Evolutionary conservation across 2,888 invertebrate species (phyloP), one percentile per base, ranked within the genome.

Genomic region (Atethmia centrago): DNA sequence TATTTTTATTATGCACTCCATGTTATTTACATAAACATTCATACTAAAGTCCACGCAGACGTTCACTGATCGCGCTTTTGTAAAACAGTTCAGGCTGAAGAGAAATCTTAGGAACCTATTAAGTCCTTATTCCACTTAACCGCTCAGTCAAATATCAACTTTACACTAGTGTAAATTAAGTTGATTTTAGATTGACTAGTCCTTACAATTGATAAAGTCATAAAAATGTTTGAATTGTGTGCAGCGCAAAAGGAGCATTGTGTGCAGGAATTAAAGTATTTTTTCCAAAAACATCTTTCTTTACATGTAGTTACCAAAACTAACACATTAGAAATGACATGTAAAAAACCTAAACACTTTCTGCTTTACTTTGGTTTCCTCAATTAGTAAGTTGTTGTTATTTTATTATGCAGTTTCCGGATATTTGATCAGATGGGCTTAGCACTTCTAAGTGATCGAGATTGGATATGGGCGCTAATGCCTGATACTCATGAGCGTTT

Each of bases 381-480:
- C 9, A 72, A 72, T 55, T 42, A 73, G 55, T 14, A 75, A n/a
- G 49, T 42, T 47, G 55, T 56, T 71, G 16, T 42, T 51, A 42
- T 10, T n/a, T 28, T 40, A 40, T 36, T 10, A 28, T 45, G 19
- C 36, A 71, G 47, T 70, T 71, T 62, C 14, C 19, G 49, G 58
- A 58, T 72, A 85, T 72, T 76, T 58, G 47, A 84, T 82, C 85
- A 68, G 85, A 72, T 76, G 66, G n/a, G 42, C 77, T 76, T 81
- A 56, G 62, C 31, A 45, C 12, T 66, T 63, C 56, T 72, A 82
- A 82, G 82, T 82, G 42, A 76, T 77, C 77, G 21, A 49, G 82
- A 82, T 82, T 58, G 42, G 12, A 53, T 80, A 68, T 55, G 21
- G 62, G 10, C 64, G 56, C n/a, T n/a, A 14, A 16, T 51, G 3